Percentiles rank a stretch among this genome's conserved stretches.
Evolutionary conservation across 2,888 invertebrate species (phyloP).

Genomic region (Stratiomys singularior): DNA sequence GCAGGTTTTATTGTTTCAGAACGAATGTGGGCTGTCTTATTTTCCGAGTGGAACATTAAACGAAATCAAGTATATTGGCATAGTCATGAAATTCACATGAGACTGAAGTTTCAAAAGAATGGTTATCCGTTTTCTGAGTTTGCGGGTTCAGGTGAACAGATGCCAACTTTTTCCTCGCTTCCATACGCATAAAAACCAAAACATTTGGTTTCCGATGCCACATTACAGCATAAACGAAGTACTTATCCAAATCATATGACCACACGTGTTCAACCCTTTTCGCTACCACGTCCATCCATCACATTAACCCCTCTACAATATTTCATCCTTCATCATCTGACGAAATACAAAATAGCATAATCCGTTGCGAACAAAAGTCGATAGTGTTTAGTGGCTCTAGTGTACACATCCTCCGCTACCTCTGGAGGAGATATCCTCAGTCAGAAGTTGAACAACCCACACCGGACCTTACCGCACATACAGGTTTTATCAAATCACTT

Average conservation of each 20-base stretch:
- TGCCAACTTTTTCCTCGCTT: neutral
- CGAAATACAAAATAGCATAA: neutral
- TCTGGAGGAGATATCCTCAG: neutral
- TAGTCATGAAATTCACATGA: no score
- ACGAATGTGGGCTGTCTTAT: no score
- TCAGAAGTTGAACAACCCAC: neutral
- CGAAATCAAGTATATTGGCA: no score
- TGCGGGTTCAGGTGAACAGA: no score
- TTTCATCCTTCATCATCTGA: neutral
- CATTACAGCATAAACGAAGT: constrained; percentile 49
- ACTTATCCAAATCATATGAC: constrained; percentile 47
- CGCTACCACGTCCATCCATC: constrained; percentile 22
- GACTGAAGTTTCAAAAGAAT: no score
- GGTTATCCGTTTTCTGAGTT: no score
- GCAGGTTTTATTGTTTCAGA: no score
- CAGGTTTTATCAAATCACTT: constrained; percentile 50
- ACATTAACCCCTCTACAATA: neutral
- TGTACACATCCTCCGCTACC: neutral
- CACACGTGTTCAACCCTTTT: constrained; percentile 44
- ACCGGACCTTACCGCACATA: constrained; percentile 15
- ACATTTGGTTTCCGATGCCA: constrained; percentile 36
- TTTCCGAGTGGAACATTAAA: no score
- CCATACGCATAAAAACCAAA: neutral
- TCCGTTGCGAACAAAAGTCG: neutral
- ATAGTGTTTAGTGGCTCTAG: neutral